Evolutionary conservation across 2,797 vertebrate genomes (phyloP).

Genomic region (Potorous gilbertii): DNA sequence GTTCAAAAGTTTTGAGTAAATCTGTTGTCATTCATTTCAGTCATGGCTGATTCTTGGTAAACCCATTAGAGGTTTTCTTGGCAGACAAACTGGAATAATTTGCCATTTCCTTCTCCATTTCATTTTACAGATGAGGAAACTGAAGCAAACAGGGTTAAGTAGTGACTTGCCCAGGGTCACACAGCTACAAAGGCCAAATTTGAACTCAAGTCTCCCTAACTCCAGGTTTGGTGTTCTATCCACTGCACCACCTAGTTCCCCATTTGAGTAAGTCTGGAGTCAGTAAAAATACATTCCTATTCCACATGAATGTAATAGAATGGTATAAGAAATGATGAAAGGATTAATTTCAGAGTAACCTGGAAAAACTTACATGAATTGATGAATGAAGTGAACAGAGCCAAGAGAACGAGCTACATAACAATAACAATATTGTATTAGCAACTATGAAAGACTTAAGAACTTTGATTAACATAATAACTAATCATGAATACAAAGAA

Average conservation of each 20-base stretch:
- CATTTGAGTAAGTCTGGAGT: background rate
- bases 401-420: background rate
- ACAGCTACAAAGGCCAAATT: too few relatives aligned
- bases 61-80: background rate
- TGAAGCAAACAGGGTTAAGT: background rate
- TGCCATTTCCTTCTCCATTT: background rate
- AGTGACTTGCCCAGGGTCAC: background rate
- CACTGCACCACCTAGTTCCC: background rate
- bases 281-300: background rate
- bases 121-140: background rate
- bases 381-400: background rate
- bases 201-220: background rate
- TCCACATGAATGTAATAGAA: background rate
- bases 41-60: background rate
- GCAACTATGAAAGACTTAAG: background rate
- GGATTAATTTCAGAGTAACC: background rate
- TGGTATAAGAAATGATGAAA: background rate
- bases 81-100: background rate
- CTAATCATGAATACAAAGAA: background rate
- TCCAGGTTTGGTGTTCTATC: background rate
- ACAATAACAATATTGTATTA: background rate
- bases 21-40: background rate
- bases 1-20: background rate
- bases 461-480: background rate
- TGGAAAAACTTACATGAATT: background rate